phyloP scores from a whole-genome alignment of 2,797 vertebrate species.

The Bucorvus abyssinicus region DNA sequence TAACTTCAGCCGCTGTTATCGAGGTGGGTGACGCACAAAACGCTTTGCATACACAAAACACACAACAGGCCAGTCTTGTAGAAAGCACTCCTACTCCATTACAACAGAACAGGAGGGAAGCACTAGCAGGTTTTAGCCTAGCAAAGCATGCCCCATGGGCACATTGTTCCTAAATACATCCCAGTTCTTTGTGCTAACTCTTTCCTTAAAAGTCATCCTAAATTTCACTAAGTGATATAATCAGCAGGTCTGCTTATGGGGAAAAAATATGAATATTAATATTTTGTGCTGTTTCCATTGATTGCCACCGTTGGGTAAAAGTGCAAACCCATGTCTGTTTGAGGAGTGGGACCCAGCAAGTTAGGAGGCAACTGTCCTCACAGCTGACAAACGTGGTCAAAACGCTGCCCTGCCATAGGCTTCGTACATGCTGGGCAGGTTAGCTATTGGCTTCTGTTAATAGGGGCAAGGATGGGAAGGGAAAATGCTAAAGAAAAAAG shows the following conservation, averaged over 20 bases:
- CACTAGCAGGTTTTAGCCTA: neutral
- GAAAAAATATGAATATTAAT: neutral
- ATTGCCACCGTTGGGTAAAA: neutral
- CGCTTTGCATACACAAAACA: neutral
- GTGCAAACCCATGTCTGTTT: neutral
- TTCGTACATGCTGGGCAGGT: neutral
- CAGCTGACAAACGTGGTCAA: accelerated
- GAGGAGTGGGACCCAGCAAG: neutral
- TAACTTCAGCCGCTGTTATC: neutral
- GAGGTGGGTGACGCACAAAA: neutral
- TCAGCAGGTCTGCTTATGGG: neutral
- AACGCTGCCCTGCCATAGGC: neutral
- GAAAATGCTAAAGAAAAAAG: neutral
- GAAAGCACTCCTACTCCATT: neutral
- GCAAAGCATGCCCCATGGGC: neutral
- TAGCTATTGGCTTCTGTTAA: neutral
- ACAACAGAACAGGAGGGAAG: neutral
- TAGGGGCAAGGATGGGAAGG: neutral
- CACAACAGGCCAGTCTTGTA: neutral
- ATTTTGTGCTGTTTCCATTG: neutral
- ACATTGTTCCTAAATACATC: neutral
- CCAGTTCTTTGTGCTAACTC: neutral
- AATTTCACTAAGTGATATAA: neutral
- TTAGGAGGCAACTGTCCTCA: neutral
- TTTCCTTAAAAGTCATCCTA: neutral